Evolutionary conservation across 1,140 invertebrate genomes (phyloP), one percentile per base, ranked within the genome.

Genomic region (Ceratoteleas bidentatus): DNA sequence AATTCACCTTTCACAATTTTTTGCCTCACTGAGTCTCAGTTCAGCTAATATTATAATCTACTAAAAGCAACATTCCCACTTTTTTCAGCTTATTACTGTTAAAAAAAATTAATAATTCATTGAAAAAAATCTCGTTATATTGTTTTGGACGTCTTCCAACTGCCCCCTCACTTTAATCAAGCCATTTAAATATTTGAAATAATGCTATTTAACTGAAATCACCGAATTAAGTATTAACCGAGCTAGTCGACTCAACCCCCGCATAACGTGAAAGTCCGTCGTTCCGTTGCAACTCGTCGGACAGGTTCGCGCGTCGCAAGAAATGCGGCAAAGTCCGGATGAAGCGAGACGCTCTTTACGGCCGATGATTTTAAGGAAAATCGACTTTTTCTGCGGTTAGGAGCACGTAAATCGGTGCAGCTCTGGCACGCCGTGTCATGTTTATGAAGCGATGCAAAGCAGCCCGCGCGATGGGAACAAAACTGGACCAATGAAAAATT

Each of bases 401-500:
- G 65, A 10, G 47, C 13, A 43, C 38, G 33, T 74, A 52, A 62
- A 38, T 14, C 36, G 73, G 14, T 61, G 14, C 38, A 24, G 24
- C 9, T 34, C 13, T 2, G 8, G 45, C 36, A 60, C 13, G 45
- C 32, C 56, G 16, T 36, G 36, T 36, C 56, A 60, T 66, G 61
- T 66, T 75, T 77, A 77, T 69, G 56, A 69, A 69, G 64, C 47
- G 34, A 69, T 62, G 64, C 50, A 62, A 69, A 69, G 58, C 34
- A 50, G 64, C 14, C 36, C 4, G 24, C 24, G 24, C 13, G 45
- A 53, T 66, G 54, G 45, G n/a, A 58, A 61, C 16, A 43, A 47
- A 68, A 76, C 9, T 64, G 66, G 45, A 65, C 58, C 53, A 34
- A 65, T 78, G 66, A 70, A 78, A 68, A 69, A 70, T 78, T 69